phyloP scores from a whole-genome alignment of 2,113 vertebrate genomes.

The Beaufortia kweichowensis region DNA sequence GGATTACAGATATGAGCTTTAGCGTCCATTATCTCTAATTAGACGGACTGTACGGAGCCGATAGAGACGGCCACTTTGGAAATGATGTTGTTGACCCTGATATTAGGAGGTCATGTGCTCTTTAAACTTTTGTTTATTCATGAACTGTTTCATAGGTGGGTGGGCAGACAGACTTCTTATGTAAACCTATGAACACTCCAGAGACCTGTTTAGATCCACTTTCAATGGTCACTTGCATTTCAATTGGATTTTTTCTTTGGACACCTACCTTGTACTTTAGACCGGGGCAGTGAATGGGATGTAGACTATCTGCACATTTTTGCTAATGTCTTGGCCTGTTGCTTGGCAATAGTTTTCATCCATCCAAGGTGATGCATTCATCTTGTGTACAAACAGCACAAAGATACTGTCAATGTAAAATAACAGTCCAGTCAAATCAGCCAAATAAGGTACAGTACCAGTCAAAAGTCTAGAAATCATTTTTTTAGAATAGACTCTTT shows the following conservation, averaged over 20 bases:
- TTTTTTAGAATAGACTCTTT: too few relatives aligned
- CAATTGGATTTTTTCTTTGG: too few relatives aligned
- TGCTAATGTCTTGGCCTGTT: conserved; percentile 4
- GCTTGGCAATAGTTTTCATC: conserved; percentile 6
- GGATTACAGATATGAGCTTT: conserved; percentile 61
- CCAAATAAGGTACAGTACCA: too few relatives aligned
- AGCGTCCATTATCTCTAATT: conserved; percentile 69
- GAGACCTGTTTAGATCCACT: too few relatives aligned
- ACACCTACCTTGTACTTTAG: not conserved
- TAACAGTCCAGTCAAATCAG: too few relatives aligned
- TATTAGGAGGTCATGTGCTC: conserved; percentile 55
- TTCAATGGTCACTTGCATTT: not conserved
- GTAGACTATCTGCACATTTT: not conserved
- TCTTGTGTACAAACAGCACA: too few relatives aligned
- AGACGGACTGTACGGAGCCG: conserved; percentile 56
- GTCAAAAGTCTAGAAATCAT: too few relatives aligned
- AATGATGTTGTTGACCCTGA: conserved; percentile 64
- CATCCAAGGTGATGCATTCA: not conserved
- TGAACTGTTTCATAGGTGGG: conserved; percentile 39
- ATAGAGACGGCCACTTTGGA: conserved; percentile 59
- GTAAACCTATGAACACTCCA: not conserved
- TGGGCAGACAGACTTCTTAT: not conserved
- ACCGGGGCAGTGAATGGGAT: not conserved
- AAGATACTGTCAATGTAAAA: too few relatives aligned
- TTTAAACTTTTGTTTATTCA: conserved; percentile 54